Base-by-base conservation (phyloP, 2,797 vertebrate genomes). In the Girardinus metallicus region DNA sequence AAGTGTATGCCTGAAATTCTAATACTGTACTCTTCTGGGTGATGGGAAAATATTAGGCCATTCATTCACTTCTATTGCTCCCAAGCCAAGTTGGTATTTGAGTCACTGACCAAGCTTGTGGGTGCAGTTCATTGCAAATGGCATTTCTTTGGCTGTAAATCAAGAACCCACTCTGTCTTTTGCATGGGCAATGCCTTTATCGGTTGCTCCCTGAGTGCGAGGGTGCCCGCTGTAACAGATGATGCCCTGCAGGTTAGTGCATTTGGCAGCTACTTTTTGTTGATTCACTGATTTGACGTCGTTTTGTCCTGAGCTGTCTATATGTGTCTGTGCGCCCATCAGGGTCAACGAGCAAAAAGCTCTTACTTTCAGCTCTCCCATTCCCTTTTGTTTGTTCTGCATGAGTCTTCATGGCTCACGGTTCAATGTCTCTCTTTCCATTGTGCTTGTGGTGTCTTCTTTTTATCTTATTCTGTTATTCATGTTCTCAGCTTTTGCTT, bases 181-280 rank as follows among this genome's bases (percentile, higher is more conserved):
- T 86, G 76, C 82, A 83, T 84, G 81, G 82, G 46, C 82, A 84
- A 84, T 78, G 80, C 83, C 74, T 86, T 80, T 74, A 85, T 82
- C 36, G 34, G 76, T 83, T 7, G 15, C 76, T 78, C 76, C 89
- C 73, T 79, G 43, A 85, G 74, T 89, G 86, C 80, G 81, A 88
- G 78, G 74, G 31, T 66, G 70, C 87, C 82, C 87, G 86, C 83
- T 87, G 79, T 83, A 84, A 74, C 76, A 85, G 77, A 88, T 80
- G 87, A 85, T 88, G 82, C 83, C 83, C 86, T 85, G 83, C 86
- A 90, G 89, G 85, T 91, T 75, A 71, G 36, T 4, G 13, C 83
- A 57, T 89, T 92, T 93, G 92, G 91, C 91, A 90, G 85, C 82
- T 85, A 46, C 74, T 83, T 82, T 26, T 83, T 77, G 80, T 82